A percentile compares a stretch with the other conserved stretches of the same genome.
These are phyloP conservation scores for Octopus bimaculoides DNA, from an alignment of 1,140 invertebrate genomes.

Conservation along the genomic window DNA sequence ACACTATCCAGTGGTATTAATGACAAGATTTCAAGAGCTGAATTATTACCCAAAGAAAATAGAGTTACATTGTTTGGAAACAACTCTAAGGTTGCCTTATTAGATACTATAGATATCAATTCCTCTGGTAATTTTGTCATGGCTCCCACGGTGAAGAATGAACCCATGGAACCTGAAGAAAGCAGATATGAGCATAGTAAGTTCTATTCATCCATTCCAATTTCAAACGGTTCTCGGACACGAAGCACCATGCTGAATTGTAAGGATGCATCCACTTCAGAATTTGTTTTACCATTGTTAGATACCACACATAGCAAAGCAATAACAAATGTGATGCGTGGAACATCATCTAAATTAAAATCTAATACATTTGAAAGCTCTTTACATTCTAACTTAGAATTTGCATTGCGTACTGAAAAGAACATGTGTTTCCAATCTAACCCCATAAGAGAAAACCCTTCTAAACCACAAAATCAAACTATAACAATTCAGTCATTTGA, in stretches of 20 bases:
- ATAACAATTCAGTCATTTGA: neutral
- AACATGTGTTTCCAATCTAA: neutral
- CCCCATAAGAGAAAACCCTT: neutral
- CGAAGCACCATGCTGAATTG: too few relatives aligned
- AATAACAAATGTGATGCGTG: neutral
- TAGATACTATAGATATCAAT: too few relatives aligned
- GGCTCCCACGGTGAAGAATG: neutral
- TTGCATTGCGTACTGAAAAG: neutral
- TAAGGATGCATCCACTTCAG: too few relatives aligned
- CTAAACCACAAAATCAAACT: neutral
- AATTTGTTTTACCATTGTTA: too few relatives aligned
- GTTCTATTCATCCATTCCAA: neutral
- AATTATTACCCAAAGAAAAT: neutral
- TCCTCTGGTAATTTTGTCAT: neutral
- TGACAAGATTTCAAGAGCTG: neutral
- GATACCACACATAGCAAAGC: neutral
- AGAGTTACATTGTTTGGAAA: neutral
- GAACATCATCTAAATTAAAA: neutral
- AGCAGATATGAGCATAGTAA: neutral
- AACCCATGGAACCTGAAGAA: neutral
- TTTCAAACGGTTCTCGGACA: neutral
- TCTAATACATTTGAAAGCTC: neutral
- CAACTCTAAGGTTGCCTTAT: neutral
- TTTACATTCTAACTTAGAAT: neutral
- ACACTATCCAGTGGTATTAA: neutral